Conservation (phyloP, 2,113 vertebrate species). For the Lates calcarifer region DNA sequence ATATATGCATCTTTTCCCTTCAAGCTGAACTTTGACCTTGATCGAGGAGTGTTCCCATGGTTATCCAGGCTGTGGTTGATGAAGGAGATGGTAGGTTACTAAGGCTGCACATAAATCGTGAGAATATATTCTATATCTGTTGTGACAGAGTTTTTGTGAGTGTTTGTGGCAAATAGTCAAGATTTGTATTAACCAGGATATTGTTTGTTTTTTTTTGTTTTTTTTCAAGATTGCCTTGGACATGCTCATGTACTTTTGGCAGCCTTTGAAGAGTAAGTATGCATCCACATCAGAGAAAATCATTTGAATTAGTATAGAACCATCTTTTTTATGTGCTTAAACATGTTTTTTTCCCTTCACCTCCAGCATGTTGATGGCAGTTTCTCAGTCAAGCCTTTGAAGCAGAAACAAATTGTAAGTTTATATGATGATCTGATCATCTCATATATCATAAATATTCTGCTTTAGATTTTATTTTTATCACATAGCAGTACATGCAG, state of each 20-base stretch:
- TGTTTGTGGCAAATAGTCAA: too few species aligned
- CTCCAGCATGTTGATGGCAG: slow-evolving; percentile 95
- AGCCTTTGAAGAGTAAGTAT: slow-evolving; percentile 95
- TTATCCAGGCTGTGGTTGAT: slow-evolving; percentile 96
- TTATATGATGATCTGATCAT: slow-evolving; percentile 11
- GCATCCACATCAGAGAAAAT: background rate
- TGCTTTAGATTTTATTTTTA: background rate
- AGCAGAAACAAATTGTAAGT: slow-evolving; percentile 99
- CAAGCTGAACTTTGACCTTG: slow-evolving; percentile 97
- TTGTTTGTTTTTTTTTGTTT: slow-evolving; percentile 63
- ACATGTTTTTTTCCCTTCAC: background rate
- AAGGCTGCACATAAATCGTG: background rate
- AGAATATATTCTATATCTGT: background rate
- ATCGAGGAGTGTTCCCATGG: slow-evolving; percentile 94
- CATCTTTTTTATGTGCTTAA: slow-evolving; percentile 2
- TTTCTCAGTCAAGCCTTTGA: slow-evolving; percentile 96
- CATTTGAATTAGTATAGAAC: background rate
- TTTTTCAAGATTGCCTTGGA: slow-evolving; percentile 90
- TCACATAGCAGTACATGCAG: background rate
- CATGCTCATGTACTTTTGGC: slow-evolving; percentile 97
- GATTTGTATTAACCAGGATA: slow-evolving; percentile 34
- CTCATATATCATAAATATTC: background rate
- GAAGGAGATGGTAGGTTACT: slow-evolving; percentile 94
- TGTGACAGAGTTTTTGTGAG: too few species aligned
- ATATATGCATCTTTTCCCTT: slow-evolving; percentile 24